Evolutionary conservation across 2,888 invertebrate genomes (phyloP).

Genomic region (Asteroscopus sphinx): DNA sequence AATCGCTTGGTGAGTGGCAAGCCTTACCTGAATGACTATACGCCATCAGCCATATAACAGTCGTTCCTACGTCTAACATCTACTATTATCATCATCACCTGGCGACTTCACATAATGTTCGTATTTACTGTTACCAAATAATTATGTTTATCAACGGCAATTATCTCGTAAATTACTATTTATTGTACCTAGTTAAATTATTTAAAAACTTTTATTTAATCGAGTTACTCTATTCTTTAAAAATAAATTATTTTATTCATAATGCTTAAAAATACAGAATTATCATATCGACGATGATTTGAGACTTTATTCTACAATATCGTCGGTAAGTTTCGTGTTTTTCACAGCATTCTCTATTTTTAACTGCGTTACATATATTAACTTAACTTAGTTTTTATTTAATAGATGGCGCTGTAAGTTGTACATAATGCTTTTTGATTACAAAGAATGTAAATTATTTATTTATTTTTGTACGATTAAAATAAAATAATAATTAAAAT

Average conservation of each 20-base stretch:
- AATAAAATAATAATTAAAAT: slow-evolving; percentile 64
- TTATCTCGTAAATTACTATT: slow-evolving; percentile 53
- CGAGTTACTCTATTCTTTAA: slow-evolving; percentile 35
- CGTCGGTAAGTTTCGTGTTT: background rate
- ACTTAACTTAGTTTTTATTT: slow-evolving; percentile 65
- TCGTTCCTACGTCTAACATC: slow-evolving; percentile 52
- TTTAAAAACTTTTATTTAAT: slow-evolving; percentile 43
- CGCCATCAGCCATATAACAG: slow-evolving; percentile 57
- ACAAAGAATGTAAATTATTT: slow-evolving; percentile 84
- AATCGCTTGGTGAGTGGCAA: slow-evolving; percentile 48
- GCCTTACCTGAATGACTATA: slow-evolving; percentile 41
- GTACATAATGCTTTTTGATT: slow-evolving; percentile 86
- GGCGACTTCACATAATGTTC: slow-evolving; percentile 32
- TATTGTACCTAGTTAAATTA: slow-evolving; percentile 52
- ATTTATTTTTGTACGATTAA: slow-evolving; percentile 78
- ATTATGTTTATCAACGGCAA: slow-evolving; percentile 52
- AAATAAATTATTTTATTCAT: slow-evolving; percentile 56
- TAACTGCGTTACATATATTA: slow-evolving; percentile 52
- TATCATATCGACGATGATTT: slow-evolving; percentile 16
- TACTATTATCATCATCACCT: slow-evolving; percentile 32
- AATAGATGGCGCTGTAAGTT: slow-evolving; percentile 73
- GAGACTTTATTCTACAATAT: too few relatives aligned
- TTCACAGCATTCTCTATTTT: background rate
- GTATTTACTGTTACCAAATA: slow-evolving; percentile 84
- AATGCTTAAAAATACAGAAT: slow-evolving; percentile 10